Evolutionary conservation across 2,797 vertebrate genomes (phyloP).

Genomic region (Lateolabrax maculatus): DNA sequence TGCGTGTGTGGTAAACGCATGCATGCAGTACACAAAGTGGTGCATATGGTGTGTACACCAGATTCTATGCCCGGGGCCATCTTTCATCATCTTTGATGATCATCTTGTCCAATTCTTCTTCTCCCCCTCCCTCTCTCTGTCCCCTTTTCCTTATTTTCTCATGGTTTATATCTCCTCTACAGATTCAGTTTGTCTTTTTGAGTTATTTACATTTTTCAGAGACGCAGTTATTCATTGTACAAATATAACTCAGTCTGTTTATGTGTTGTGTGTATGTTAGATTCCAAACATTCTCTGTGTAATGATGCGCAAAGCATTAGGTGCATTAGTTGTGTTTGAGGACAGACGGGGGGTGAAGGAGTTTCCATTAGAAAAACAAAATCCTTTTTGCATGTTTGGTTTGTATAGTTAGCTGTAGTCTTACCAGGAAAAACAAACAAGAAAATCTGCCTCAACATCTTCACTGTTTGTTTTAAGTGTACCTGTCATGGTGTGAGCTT

Average conservation of each 20-base stretch:
- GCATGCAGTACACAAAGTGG: conserved; percentile 47
- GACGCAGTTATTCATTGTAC: conserved; percentile 75
- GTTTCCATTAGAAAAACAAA: conserved; percentile 60
- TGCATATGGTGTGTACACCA: conserved; percentile 60
- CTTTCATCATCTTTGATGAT: conserved; percentile 68
- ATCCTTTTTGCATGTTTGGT: conserved; percentile 49
- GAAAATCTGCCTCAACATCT: conserved; percentile 42
- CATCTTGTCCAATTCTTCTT: conserved; percentile 57
- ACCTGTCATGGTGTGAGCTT: conserved; percentile 48
- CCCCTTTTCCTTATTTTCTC: conserved; percentile 49
- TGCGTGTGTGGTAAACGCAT: conserved; percentile 51
- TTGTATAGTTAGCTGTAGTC: conserved; percentile 32
- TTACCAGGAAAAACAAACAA: conserved; percentile 56
- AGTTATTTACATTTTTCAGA: conserved; percentile 81
- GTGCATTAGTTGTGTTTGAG: conserved; percentile 57
- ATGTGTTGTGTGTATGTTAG: conserved; percentile 76
- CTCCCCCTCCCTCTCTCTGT: not conserved
- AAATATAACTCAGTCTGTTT: conserved; percentile 79
- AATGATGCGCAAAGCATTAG: conserved; percentile 72
- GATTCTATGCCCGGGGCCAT: conserved; percentile 64
- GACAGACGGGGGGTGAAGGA: conserved; percentile 21
- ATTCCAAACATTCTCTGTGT: conserved; percentile 71
- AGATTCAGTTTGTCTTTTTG: conserved; percentile 74
- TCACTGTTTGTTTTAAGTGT: conserved; percentile 43
- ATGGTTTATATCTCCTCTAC: conserved; percentile 65